These are phyloP conservation scores for Mola mola DNA, from an alignment of 2,113 vertebrate species.

Conservation along the genomic window DNA sequence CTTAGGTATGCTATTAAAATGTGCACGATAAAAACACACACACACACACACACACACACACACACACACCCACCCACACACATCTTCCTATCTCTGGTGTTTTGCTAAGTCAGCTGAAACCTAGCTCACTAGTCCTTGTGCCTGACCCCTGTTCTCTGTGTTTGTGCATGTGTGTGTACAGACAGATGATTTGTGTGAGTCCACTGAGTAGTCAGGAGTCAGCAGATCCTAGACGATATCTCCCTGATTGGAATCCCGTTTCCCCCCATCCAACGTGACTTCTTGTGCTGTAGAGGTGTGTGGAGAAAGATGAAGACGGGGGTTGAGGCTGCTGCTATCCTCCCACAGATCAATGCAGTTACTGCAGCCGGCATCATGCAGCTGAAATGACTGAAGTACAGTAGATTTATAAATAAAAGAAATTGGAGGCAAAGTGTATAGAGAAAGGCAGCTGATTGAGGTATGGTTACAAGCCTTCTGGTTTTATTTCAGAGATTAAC, in stretches of 20 bases:
- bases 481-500: conserved; percentile 78
- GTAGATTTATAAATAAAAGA: too few relatives aligned
- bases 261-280: conserved; percentile 65
- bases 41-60: conserved; percentile 16
- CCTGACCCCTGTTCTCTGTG: conserved; percentile 70
- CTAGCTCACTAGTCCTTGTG: conserved; percentile 75
- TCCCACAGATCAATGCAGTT: conserved; percentile 64
- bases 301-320: conserved; percentile 40
- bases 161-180: conserved; percentile 37
- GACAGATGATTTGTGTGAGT: conserved; percentile 62
- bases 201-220: conserved; percentile 50
- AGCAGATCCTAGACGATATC: conserved; percentile 77
- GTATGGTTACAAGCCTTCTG: conserved; percentile 49
- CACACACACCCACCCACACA: conserved; percentile 43
- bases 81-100: conserved; percentile 64
- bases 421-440: conserved; percentile 22
- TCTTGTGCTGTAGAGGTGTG: conserved; percentile 49
- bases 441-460: conserved; percentile 16
- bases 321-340: conserved; percentile 44
- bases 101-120: conserved; percentile 78
- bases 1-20: too few relatives aligned
- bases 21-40: conserved; percentile 24
- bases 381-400: too few relatives aligned
- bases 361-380: conserved; percentile 39
- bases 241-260: conserved; percentile 76